A percentile compares a stretch with the other conserved stretches of the same genome.
Conservation (phyloP, 2,113 vertebrate genomes). For the Morone saxatilis region DNA sequence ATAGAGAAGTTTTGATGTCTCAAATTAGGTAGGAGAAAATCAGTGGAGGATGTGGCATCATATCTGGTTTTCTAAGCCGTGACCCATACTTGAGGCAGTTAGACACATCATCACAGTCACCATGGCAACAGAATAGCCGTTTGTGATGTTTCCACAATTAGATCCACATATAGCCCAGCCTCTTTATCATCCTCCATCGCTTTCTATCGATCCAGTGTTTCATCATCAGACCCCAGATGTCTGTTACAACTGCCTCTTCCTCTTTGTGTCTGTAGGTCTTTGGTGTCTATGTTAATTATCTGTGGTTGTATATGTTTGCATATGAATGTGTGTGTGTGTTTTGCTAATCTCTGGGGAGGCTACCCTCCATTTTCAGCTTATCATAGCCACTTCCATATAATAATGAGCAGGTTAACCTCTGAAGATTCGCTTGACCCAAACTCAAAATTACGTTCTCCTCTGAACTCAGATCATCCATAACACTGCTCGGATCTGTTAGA, state of each 20-base stretch:
- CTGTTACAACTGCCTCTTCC: background rate
- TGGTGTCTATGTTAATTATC: no score
- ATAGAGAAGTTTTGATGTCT: background rate
- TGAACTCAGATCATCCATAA: background rate
- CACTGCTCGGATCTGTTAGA: background rate
- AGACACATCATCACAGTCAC: slow-evolving; percentile 46
- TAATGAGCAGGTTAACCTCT: slow-evolving; percentile 56
- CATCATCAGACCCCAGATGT: background rate
- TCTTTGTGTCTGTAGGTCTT: background rate
- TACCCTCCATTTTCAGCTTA: slow-evolving; percentile 30
- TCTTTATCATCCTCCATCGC: slow-evolving; percentile 30
- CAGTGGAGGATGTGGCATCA: background rate
- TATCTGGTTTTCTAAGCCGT: slow-evolving; percentile 22
- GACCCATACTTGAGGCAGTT: slow-evolving; percentile 26
- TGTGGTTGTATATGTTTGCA: background rate
- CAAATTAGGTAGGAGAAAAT: background rate
- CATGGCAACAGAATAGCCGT: slow-evolving; percentile 55
- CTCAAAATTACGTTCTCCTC: background rate
- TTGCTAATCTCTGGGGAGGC: slow-evolving; percentile 1
- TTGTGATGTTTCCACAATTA: slow-evolving; percentile 45
- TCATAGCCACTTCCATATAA: slow-evolving; percentile 48
- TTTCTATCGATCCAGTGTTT: slow-evolving; percentile 49
- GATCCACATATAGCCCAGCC: slow-evolving; percentile 4
- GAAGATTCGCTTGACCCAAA: slow-evolving; percentile 15
- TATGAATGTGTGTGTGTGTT: background rate